Base-by-base conservation (phyloP, 92 coral and sea anemone species). In the Palythoa heliodiscus region DNA sequence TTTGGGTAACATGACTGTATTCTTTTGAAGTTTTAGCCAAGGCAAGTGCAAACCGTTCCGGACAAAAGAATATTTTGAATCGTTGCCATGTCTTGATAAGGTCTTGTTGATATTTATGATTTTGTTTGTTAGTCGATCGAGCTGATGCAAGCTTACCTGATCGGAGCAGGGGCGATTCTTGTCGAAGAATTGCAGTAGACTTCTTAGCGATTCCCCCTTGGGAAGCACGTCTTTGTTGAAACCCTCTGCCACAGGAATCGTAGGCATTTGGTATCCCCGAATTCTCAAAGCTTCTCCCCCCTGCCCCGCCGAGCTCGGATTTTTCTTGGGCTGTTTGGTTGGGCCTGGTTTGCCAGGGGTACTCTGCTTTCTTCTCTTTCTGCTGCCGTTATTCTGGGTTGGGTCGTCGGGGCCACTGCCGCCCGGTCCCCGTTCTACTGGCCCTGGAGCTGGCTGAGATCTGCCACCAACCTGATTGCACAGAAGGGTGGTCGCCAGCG, bases 221-320 rank as follows among this genome's bases (percentile, higher is more conserved):
- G 79, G 79, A 11, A 52, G 63, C 64, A 52, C 43, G 37, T 75
- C 64, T 23, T 23, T 52, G 79, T 50, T 13, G 79, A 75, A 75
- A 7, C 43, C 64, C 43, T 75, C 20, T 0, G 64, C 43, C 35
- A 75, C 79, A 20, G 79, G 64, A 52, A 75, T 22, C 35, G 64
- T 3, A 7, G 79, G 79, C 79, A 75, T 50, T 1, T 1, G 23
- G 40, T 75, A 75, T 1, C 79, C 79, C 5, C 29, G 58, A 17
- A 73, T 48, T 7, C 4, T 47, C 58, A 73, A 52, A 11, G 3
- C 64, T 4, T 20, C 12, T 5, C 14, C 54, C 23, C 53, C 29
- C 25, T 20, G n/a, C 4, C 39, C 64, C 11, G 37, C 63, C 61
- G 13, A n/a, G 39, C 38, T 15, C 1, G 19, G 38, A 3, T 1